Evolutionary conservation across 2,797 vertebrate genomes (phyloP), one percentile per base, ranked within the genome.

Genomic region (Malurus splendens): DNA sequence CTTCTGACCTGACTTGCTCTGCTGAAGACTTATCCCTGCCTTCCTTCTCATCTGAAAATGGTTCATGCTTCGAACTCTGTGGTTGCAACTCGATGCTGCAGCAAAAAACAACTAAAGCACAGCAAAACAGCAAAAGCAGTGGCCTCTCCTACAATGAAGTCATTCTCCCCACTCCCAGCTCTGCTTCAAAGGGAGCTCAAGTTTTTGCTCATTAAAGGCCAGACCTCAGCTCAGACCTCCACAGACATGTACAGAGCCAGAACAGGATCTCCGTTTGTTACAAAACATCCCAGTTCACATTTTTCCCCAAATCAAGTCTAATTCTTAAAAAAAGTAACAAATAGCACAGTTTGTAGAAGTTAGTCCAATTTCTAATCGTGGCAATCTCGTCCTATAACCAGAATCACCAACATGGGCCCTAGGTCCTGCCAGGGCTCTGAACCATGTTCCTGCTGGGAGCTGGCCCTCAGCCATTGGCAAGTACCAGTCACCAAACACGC

Each of bases 401-500:
- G 6, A 18, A 33, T 9, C 15, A 39, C 28, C 57, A 76, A 4
- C 33, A 23, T 0, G 0, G 38, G 18, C 62, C 27, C 9, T 42
- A 12, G 25, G 17, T 60, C 39, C 32, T 71, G 13, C 5, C 14
- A 36, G 27, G 33, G 12, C 32, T 62, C 55, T 30, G 13, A 48
- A 50, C 23, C 38, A 2, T 10, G 7, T 0, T 70, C 42, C 82
- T 56, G 32, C 61, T 39, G 6, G n/a, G 18, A 55, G 50, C 41
- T 7, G 6, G 12, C 39, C 65, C 71, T 51, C 48, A 24, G 9
- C 18, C 3, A 1, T 0, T 18, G 36, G 11, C 6, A 73, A 66
- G 12, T 2, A 4, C 12, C 4, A 25, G 56, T 24, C 42, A n/a
- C 9, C 2, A 1, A 76, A 25, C 0, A 4, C 0, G 1, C 54